Evolutionary conservation across 1,140 invertebrate species (phyloP).

Genomic region (Dufourea novaeangliae): DNA sequence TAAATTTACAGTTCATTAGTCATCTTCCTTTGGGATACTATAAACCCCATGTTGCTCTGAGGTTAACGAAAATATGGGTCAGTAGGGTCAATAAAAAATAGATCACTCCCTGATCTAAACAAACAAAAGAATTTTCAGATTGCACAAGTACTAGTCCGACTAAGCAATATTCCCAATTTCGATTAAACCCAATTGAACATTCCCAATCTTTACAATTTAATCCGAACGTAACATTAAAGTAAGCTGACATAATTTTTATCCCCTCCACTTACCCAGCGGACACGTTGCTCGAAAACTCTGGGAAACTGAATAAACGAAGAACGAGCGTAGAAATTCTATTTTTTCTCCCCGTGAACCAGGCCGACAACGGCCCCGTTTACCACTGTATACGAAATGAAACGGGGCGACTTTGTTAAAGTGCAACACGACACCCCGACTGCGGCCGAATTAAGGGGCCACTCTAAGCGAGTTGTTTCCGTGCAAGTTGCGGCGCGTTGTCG

Average conservation of each 20-base stretch:
- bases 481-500: constrained; percentile 56
- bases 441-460: constrained; percentile 62
- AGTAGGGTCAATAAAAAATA: too few species aligned
- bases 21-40: too few species aligned
- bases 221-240: background rate
- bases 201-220: too few species aligned
- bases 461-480: constrained; percentile 68
- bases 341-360: constrained; percentile 8
- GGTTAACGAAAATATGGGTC: too few species aligned
- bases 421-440: constrained; percentile 27
- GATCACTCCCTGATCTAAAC: too few species aligned
- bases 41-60: too few species aligned
- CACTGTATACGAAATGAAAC: constrained; percentile 55
- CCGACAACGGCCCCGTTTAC: constrained; percentile 2
- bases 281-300: too few species aligned
- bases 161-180: too few species aligned
- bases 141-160: too few species aligned
- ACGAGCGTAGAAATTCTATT: constrained; percentile 15
- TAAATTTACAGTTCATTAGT: too few species aligned
- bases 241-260: background rate
- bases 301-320: background rate
- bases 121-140: too few species aligned
- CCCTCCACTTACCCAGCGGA: background rate
- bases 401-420: constrained; percentile 59
- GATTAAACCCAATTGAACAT: too few species aligned